Base-by-base conservation (phyloP, 1,140 invertebrate genomes). In the Camponotus floridanus region DNA sequence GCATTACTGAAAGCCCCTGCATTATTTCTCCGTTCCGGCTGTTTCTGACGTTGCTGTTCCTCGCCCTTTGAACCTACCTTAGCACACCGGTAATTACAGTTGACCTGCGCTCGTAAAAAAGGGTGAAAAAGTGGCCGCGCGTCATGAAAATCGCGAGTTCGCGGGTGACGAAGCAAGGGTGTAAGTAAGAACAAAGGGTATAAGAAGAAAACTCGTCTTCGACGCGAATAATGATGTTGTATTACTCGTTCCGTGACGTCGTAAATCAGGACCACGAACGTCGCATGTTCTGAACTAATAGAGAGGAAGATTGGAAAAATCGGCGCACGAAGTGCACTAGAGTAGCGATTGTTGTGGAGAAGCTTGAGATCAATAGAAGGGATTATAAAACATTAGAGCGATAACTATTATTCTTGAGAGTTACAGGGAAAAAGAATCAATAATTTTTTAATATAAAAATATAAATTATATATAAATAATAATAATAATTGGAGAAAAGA, bases 71-170 rank as follows among this genome's bases (percentile, higher is more conserved):
- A 83, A 83, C 68, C 26, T 42, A 70, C 55, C 48, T 51, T 74
- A 61, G 39, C 39, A 11, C 68, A 48, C 79, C 79, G 79, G 74
- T 83, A 83, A 83, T 83, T 83, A 83, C 68, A 48, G 39, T 36
- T 68, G 39, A 61, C 55, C 45, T 55, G 15, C 4, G 33, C 26
- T 62, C 39, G 21, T 83, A 73, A 62, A 83, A 81, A 83, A 21
- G 18, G n/a, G 21, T 7, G 39, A 36, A 45, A 81, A 61, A 61
- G 5, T 83, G 57, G 57, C 39, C 18, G 79, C 26, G 11, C n/a
- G 65, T 39, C 55, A 73, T 45, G 39, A 71, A 62, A 83, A 83
- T 74, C 51, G 21, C 26, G 36, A 71, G 36, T 51, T 8, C 5
- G n/a, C 21, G 6, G 36, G 21, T 36, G 39, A 83, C n/a, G n/a